Conservation (phyloP, 2,797 vertebrate genomes). For the Macropus fuliginosus region DNA sequence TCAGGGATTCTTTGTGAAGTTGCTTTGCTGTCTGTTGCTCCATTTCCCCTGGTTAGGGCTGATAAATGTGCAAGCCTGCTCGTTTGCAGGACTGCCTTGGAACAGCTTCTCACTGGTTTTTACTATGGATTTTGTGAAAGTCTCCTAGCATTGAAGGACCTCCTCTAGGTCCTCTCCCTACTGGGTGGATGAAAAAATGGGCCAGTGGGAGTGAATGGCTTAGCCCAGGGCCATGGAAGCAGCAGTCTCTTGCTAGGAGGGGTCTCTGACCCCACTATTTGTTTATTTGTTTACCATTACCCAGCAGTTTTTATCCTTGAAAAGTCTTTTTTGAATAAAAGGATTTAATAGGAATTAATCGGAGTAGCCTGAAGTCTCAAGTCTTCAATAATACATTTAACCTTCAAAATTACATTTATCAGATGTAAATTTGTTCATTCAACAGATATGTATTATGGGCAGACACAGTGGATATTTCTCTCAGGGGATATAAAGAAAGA, state of each 20-base stretch:
- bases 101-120: neutral
- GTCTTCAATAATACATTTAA: neutral
- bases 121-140: neutral
- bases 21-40: neutral
- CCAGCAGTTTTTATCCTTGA: neutral
- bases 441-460: neutral
- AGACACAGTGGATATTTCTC: constrained; percentile 31
- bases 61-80: neutral
- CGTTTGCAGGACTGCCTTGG: neutral
- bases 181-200: neutral
- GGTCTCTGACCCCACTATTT: neutral
- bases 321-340: constrained; percentile 23
- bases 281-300: neutral
- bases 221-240: neutral
- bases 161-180: neutral
- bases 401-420: neutral
- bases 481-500: constrained; percentile 33
- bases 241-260: neutral
- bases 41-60: neutral
- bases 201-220: neutral
- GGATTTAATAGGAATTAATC: constrained; percentile 41
- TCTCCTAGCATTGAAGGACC: neutral
- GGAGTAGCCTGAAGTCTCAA: neutral
- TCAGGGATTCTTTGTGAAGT: neutral
- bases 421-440: neutral